phyloP scores from a whole-genome alignment of 2,113 vertebrate genomes.

The Syrrhaptes paradoxus region DNA sequence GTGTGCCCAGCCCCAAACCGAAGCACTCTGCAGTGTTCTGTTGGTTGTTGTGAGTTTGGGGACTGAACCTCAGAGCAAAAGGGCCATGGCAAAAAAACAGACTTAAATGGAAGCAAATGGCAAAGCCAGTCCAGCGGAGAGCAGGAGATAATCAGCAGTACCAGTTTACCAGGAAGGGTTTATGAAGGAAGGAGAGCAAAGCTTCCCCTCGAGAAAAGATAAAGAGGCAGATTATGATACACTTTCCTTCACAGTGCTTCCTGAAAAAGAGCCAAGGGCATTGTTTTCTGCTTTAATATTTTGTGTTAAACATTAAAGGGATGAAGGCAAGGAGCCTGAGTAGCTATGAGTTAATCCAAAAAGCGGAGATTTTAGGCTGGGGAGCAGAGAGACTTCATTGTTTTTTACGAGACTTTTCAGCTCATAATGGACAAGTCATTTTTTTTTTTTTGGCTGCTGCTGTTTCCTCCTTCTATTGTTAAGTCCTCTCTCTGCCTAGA shows the following conservation, averaged over 20 bases:
- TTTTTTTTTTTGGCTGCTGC: background rate
- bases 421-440: background rate
- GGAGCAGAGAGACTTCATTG: background rate
- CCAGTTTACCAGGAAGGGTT: slow-evolving; percentile 19
- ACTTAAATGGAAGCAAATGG: background rate
- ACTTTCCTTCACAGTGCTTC: slow-evolving; percentile 27
- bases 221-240: slow-evolving; percentile 28
- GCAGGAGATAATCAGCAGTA: background rate
- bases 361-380: background rate
- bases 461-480: background rate
- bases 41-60: background rate
- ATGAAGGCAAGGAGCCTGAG: slow-evolving; percentile 19
- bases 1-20: background rate
- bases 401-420: slow-evolving; percentile 25
- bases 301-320: slow-evolving; percentile 50
- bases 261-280: slow-evolving; percentile 30
- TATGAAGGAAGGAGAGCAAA: slow-evolving; percentile 34
- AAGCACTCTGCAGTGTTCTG: background rate
- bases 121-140: background rate
- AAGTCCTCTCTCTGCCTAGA: background rate
- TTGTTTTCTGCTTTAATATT: slow-evolving; percentile 61
- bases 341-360: slow-evolving; percentile 14
- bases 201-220: slow-evolving; percentile 17
- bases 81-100: background rate
- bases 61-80: background rate